A percentile compares a stretch with the other conserved stretches of the same genome.
These are phyloP conservation scores for Agriopis marginaria DNA, from an alignment of 2,888 invertebrate species.

Conservation along the genomic window DNA sequence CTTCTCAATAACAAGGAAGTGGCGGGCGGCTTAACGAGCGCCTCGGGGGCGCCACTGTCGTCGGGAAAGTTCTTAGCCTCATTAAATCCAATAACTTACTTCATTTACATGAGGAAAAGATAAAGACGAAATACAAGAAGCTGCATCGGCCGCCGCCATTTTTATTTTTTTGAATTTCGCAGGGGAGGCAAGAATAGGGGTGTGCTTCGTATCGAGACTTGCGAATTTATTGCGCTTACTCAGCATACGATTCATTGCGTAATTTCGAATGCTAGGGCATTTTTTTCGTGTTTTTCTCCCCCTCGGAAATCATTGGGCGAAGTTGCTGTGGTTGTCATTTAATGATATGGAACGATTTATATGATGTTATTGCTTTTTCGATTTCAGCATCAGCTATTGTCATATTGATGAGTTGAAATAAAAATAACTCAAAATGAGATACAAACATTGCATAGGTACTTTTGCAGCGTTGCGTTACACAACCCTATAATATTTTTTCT, in stretches of 20 bases:
- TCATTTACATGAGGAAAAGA: constrained; percentile 85
- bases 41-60: constrained; percentile 64
- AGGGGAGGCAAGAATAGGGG: constrained; percentile 69
- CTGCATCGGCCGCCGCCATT: constrained; percentile 68
- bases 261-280: constrained; percentile 61
- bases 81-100: constrained; percentile 74
- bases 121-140: constrained; percentile 84
- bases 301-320: constrained; percentile 40
- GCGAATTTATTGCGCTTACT: constrained; percentile 76
- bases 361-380: constrained; percentile 35
- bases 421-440: neutral
- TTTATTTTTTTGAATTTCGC: constrained; percentile 76
- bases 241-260: constrained; percentile 80
- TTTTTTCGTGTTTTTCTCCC: constrained; percentile 45
- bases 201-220: constrained; percentile 67
- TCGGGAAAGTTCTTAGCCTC: constrained; percentile 81
- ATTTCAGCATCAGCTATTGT: neutral
- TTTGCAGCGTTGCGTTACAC: neutral
- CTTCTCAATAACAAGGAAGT: constrained; percentile 58
- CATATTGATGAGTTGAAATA: constrained; percentile 3
- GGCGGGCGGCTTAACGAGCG: constrained; percentile 60
- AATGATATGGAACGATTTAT: constrained; percentile 34
- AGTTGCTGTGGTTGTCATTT: constrained; percentile 36
- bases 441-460: neutral
- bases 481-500: constrained; percentile 3